Evolutionary conservation across 2,113 vertebrate species (phyloP), one percentile per base, ranked within the genome.

Genomic region (Oreochromis niloticus): DNA sequence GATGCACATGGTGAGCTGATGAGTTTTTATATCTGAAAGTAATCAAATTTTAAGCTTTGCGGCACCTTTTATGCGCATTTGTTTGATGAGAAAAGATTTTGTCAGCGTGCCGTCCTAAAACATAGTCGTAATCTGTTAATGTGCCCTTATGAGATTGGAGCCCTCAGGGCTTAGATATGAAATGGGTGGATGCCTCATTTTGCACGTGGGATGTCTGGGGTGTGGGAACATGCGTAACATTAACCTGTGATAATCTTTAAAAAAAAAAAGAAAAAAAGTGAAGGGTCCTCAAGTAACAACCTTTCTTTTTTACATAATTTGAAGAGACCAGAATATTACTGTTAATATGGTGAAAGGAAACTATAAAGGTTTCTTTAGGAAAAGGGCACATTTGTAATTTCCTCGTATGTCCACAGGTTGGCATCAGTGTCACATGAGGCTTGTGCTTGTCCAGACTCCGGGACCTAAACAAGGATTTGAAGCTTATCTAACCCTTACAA

Each of bases 401-500:
- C 61, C 55, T 30, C 34, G 27, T 32, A 1, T 8, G 12, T 81
- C 89, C 87, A 91, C 85, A 61, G 81, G 81, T 55, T 57, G 91
- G 86, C n/a, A 10, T 71, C 73, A 88, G 82, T n/a, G 39, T 78
- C 55, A 24, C 71, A 79, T 13, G 24, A 66, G 66, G 66, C 36
- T 83, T 24, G 59, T 17, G 12, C 50, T 87, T 85, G 66, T 91
- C 88, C 85, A 91, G 86, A 91, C 89, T 86, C 86, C 46, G 11
- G 63, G 78, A 93, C 79, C 88, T 56, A 93, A 92, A 87, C 87
- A 91, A 89, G 90, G 94, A 94, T 95, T 95, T 91, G 88, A 75
- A 88, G 91, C 81, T 95, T 94, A 92, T 87, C 91, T 92, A 92
- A 87, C 78, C 78, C 87, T 85, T 86, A 80, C 87, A 89, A 89